These are phyloP conservation scores for Heterodera schachtii DNA, from an alignment of 1,140 invertebrate species.

Conservation along the genomic window DNA sequence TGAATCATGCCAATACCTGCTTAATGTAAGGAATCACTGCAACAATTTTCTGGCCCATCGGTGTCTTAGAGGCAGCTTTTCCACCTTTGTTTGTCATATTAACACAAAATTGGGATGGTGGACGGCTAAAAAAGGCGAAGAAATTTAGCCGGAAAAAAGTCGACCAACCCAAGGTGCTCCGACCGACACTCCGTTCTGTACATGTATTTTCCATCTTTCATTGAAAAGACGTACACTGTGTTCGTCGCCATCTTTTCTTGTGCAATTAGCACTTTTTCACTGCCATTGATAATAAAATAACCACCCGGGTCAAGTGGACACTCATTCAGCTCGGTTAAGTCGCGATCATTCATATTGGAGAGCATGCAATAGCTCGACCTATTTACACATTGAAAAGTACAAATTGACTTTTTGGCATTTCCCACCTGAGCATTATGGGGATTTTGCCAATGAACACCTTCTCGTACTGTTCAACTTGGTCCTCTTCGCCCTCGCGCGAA, in stretches of 20 bases:
- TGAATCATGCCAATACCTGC: constrained; percentile 66
- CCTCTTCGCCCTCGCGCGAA: constrained; percentile 84
- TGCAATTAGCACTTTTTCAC: constrained; percentile 92
- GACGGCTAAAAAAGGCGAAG: constrained; percentile 71
- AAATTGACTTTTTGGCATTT: neutral
- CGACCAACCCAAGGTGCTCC: constrained; percentile 75
- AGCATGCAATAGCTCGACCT: constrained; percentile 89
- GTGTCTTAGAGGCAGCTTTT: constrained; percentile 78
- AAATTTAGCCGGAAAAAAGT: neutral
- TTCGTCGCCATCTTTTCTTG: constrained; percentile 99
- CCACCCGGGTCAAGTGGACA: constrained; percentile 96
- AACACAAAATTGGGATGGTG: constrained; percentile 95
- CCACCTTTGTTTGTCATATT: constrained; percentile 88
- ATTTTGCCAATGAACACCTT: constrained; percentile 99
- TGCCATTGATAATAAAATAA: constrained; percentile 94
- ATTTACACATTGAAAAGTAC: constrained; percentile 17
- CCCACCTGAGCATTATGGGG: constrained; percentile 88
- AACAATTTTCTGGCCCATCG: constrained; percentile 95
- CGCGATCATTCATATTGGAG: constrained; percentile 89
- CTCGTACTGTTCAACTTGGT: constrained; percentile 87
- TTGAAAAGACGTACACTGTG: constrained; percentile 85
- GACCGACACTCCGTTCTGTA: constrained; percentile 94
- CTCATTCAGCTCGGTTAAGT: constrained; percentile 96
- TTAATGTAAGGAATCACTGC: constrained; percentile 97
- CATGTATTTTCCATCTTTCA: constrained; percentile 92